Base-by-base conservation (phyloP, 2,113 vertebrate genomes). In the Zosterops borbonicus region DNA sequence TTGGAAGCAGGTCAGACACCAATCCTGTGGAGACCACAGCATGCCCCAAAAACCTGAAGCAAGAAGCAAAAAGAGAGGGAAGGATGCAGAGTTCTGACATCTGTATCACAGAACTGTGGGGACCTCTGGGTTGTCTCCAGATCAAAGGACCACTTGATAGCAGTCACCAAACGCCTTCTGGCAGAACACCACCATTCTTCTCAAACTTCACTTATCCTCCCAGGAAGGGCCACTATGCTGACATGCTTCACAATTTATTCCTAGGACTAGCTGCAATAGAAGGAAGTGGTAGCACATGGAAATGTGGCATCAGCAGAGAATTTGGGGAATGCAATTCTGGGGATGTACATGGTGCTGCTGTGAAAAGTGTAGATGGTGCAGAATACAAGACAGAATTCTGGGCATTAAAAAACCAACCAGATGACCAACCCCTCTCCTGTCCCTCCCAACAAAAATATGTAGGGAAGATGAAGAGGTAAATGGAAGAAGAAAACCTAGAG, bases 101-200 rank as follows among this genome's bases (percentile, higher is more conserved):
- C 95, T 97, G 91, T 68, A 71, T 28, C 0, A 5, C 94, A 95
- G 91, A 94, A 78, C 69, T 75, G 41, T 60, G 81, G n/a, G 65
- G 83, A 94, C 91, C 69, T 91, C 80, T 52, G 19, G 39, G 39
- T 41, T 78, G 44, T 78, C 73, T 96, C 64, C 77, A 94, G 94
- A 94, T 96, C 96, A 97, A 96, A 96, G 73, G 62, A 91, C 35
- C 69, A 63, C 39, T 94, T 82, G 86, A 96, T 62, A 95, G 80
- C 91, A 94, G 87, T 82, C 92, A 94, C 81, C 64, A 49, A 94
- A 94, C 27, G 0, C 88, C 90, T 95, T 67, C 80, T 50, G 78
- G 67, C 92, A 92, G 90, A 94, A 83, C 65, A 84, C 8, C n/a
- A 64, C 80, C 80, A 94, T 64, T 71, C 83, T 77, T 52, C 47